phyloP scores from a whole-genome alignment of 2,888 invertebrate species.

The Smittia sp. region DNA sequence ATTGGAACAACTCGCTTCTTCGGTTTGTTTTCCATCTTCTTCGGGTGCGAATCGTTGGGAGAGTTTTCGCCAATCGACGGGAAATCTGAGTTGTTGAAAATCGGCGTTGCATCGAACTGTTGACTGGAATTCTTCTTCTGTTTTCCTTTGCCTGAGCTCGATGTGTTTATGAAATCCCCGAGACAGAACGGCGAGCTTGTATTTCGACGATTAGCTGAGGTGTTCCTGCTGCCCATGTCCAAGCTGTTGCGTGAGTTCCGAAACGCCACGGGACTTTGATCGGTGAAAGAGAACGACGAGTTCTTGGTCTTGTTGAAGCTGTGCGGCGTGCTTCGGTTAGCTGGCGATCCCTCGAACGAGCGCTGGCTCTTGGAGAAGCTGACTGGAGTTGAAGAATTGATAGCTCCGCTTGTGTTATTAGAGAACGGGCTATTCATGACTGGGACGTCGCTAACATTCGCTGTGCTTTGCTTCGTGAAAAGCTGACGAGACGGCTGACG shows the following conservation, averaged over 20 bases:
- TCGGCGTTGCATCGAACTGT: constrained; percentile 21
- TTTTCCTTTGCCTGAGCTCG: constrained; percentile 42
- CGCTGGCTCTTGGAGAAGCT: too few species aligned
- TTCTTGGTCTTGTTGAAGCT: constrained; percentile 20
- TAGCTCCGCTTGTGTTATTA: not conserved
- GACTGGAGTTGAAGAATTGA: not conserved
- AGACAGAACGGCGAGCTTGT: constrained; percentile 47
- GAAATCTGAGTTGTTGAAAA: constrained; percentile 29
- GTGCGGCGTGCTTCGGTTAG: constrained; percentile 32
- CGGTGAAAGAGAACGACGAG: constrained; percentile 34
- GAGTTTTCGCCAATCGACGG: constrained; percentile 9
- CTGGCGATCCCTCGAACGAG: not conserved
- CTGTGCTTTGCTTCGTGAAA: constrained; percentile 23
- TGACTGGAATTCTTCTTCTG: constrained; percentile 14
- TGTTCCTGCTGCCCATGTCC: constrained; percentile 36
- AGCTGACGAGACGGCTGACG: constrained; percentile 33
- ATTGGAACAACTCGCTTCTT: constrained; percentile 51
- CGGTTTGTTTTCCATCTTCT: constrained; percentile 45
- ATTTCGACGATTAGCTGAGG: constrained; percentile 42
- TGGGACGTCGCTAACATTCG: not conserved
- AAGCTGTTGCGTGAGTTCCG: constrained; percentile 13
- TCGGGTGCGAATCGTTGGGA: constrained; percentile 34
- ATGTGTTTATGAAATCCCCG: constrained; percentile 49
- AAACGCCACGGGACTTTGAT: constrained; percentile 41
- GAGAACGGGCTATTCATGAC: not conserved